Evolutionary conservation across 2,797 vertebrate species (phyloP).

Genomic region (Clarias platycephalus): DNA sequence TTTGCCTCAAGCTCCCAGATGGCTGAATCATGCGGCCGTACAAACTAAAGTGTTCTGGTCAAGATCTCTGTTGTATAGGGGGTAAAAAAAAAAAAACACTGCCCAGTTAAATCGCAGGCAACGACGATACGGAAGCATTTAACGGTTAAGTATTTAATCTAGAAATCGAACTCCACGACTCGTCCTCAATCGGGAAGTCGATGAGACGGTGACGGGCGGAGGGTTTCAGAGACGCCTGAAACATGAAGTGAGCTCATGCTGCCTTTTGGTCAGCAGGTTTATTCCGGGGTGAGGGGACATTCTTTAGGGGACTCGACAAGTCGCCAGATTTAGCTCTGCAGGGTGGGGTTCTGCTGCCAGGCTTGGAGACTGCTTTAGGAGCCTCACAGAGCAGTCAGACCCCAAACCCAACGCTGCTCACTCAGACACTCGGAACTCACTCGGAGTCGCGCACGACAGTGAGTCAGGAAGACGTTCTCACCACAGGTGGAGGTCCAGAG

Average conservation of each 20-base stretch:
- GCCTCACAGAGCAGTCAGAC: conserved; percentile 18
- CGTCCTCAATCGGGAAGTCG: conserved; percentile 35
- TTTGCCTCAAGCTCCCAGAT: not conserved
- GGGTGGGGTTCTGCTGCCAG: conserved; percentile 43
- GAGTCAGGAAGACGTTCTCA: conserved; percentile 30
- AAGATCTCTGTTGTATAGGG: not conserved
- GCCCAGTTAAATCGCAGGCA: not conserved
- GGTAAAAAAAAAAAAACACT: not conserved
- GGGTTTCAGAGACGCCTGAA: not conserved
- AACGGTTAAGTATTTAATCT: not conserved
- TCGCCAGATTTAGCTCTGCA: conserved; percentile 56
- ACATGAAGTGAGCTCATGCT: conserved; percentile 51
- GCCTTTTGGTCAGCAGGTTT: conserved; percentile 63
- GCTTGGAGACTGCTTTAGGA: conserved; percentile 25
- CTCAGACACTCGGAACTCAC: conserved; percentile 28
- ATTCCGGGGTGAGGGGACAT: conserved; percentile 59
- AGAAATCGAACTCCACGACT: conserved; percentile 10
- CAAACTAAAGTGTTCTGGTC: not conserved
- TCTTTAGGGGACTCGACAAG: conserved; percentile 54
- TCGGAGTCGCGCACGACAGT: conserved; percentile 30
- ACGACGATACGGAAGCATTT: not conserved
- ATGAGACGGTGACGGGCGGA: not conserved
- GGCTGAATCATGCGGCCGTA: not conserved
- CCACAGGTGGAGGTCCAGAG: conserved; percentile 43
- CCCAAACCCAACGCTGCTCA: conserved; percentile 22